Percentiles rank a stretch among this genome's conserved stretches.
Conservation (phyloP, 2,113 vertebrate genomes). For the Alethe castanea region DNA sequence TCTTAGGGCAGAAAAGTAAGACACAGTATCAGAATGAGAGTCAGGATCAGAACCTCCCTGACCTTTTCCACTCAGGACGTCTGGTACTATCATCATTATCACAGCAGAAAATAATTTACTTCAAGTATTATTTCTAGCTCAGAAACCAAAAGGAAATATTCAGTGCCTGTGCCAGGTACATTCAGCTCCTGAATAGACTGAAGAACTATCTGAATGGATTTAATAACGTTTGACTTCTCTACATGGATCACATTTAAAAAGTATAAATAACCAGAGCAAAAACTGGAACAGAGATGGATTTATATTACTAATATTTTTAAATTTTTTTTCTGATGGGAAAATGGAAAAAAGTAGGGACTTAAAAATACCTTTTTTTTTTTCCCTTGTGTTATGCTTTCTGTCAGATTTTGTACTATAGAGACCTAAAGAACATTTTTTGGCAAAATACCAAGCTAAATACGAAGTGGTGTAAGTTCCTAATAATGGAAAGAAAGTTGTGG, state of each 20-base stretch:
- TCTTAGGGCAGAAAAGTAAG: conserved; percentile 25
- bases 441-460: conserved; percentile 70
- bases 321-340: conserved; percentile 65
- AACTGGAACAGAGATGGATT: conserved; percentile 45
- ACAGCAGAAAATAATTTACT: conserved; percentile 40
- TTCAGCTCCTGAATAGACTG: conserved; percentile 37
- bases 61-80: conserved; percentile 45
- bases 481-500: conserved; percentile 69
- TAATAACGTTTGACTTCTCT: conserved; percentile 52
- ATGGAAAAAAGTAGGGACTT: conserved; percentile 49
- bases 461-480: conserved; percentile 61
- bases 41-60: conserved; percentile 6
- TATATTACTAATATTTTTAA: neutral
- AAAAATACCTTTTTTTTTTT: conserved; percentile 61
- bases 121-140: conserved; percentile 1
- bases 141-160: conserved; percentile 51
- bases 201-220: conserved; percentile 45
- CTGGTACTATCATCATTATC: conserved; percentile 62
- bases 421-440: conserved; percentile 62
- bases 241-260: conserved; percentile 46
- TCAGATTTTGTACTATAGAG: conserved; percentile 65
- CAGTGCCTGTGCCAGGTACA: conserved; percentile 30
- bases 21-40: conserved; percentile 28
- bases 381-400: conserved; percentile 65
- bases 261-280: conserved; percentile 62